Percentiles rank a stretch among this genome's conserved stretches.
These are phyloP conservation scores for Anoplophora glabripennis DNA, from an alignment of 1,140 invertebrate species.

Conservation along the genomic window DNA sequence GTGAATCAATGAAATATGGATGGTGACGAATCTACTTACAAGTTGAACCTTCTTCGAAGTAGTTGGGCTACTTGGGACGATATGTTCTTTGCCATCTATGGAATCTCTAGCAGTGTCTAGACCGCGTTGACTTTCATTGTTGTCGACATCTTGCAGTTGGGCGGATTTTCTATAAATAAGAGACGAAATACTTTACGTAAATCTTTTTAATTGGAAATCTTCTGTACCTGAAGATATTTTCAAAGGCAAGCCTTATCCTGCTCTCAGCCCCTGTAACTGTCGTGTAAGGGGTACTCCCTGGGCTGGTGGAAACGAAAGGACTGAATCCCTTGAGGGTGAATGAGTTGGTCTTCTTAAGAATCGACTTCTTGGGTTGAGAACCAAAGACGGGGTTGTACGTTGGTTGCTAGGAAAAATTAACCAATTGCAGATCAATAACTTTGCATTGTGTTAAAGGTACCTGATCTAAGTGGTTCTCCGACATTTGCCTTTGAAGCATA, in stretches of 20 bases:
- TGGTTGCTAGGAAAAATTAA: slow-evolving; percentile 32
- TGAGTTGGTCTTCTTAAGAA: slow-evolving; percentile 89
- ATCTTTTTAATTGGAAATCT: neutral
- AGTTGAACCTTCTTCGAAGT: slow-evolving; percentile 85
- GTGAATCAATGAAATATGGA: neutral
- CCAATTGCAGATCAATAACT: too few relatives aligned
- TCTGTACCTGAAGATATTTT: slow-evolving; percentile 70
- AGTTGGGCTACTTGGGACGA: slow-evolving; percentile 58
- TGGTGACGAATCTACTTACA: slow-evolving; percentile 57
- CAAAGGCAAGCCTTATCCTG: slow-evolving; percentile 82
- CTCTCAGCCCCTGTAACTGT: slow-evolving; percentile 85
- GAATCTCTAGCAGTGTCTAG: slow-evolving; percentile 21
- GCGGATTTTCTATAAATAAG: slow-evolving; percentile 65
- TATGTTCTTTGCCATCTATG: slow-evolving; percentile 34
- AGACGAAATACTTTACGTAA: neutral
- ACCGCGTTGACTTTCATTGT: slow-evolving; percentile 36
- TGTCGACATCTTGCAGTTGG: slow-evolving; percentile 73
- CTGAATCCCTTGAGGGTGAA: slow-evolving; percentile 74
- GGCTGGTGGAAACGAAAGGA: slow-evolving; percentile 62
- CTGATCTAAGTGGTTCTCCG: slow-evolving; percentile 44
- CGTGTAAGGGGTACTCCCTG: slow-evolving; percentile 71
- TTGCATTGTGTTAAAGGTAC: too few relatives aligned
- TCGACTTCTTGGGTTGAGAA: slow-evolving; percentile 76
- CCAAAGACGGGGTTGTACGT: slow-evolving; percentile 59
- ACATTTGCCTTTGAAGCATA: slow-evolving; percentile 49